Evolutionary conservation across 1,140 invertebrate genomes (phyloP).

Genomic region (Anthonomus grandis): DNA sequence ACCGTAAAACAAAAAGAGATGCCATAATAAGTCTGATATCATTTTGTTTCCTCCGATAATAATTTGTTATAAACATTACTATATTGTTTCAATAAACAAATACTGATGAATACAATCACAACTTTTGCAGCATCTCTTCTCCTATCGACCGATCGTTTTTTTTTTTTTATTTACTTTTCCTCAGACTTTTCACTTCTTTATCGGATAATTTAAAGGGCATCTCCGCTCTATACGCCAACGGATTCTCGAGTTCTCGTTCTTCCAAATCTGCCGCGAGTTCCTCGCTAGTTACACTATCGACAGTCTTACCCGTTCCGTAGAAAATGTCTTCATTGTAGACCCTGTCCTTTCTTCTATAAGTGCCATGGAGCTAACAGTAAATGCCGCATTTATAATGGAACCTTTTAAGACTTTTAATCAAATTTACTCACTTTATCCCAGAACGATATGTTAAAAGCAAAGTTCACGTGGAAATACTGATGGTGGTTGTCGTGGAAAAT

Average conservation of each 20-base stretch:
- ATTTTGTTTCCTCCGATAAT: neutral
- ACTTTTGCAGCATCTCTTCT: no score
- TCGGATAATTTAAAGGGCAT: conserved; percentile 14
- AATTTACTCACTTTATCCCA: conserved; percentile 67
- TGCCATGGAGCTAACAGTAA: conserved; percentile 61
- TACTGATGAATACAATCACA: neutral
- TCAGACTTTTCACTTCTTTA: conserved; percentile 1
- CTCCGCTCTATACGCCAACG: conserved; percentile 47
- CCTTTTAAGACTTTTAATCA: no score
- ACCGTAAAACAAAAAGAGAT: no score
- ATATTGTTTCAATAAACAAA: neutral
- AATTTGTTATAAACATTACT: neutral
- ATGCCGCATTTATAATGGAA: neutral
- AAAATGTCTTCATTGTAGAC: conserved; percentile 67
- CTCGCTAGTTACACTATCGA: conserved; percentile 49
- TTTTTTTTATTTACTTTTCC: no score
- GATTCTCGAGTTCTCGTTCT: conserved; percentile 55
- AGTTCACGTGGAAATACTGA: conserved; percentile 75
- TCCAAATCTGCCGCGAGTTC: conserved; percentile 52
- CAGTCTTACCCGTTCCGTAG: conserved; percentile 56
- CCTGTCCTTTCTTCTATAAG: conserved; percentile 59
- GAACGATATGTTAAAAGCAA: conserved; percentile 65
- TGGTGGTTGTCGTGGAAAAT: conserved; percentile 77
- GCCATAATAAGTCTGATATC: no score
- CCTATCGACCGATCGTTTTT: neutral